Evolutionary conservation across 2,888 invertebrate genomes (phyloP).

Genomic region (Thysanoteuthis rhombus): DNA sequence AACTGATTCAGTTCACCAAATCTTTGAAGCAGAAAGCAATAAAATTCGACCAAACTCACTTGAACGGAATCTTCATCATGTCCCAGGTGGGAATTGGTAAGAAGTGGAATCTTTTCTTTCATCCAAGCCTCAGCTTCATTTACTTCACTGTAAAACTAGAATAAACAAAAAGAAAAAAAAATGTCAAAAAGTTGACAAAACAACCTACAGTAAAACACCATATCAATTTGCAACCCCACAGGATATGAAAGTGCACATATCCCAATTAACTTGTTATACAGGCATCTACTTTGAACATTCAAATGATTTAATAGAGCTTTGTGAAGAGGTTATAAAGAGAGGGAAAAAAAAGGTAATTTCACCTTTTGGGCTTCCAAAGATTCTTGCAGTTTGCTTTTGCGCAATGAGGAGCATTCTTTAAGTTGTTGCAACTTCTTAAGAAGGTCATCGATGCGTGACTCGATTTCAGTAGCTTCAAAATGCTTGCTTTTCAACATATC

Average conservation of each 20-base stretch:
- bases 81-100: constrained; percentile 78
- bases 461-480: constrained; percentile 82
- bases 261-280: no score
- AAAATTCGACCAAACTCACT: constrained; percentile 44
- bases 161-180: constrained; percentile 30
- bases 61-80: constrained; percentile 92
- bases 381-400: constrained; percentile 80
- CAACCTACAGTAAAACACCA: no score
- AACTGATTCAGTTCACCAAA: neutral
- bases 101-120: constrained; percentile 80
- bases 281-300: no score
- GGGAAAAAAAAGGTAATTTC: constrained; percentile 49
- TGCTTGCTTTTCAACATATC: constrained; percentile 86
- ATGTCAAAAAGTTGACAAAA: no score
- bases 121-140: constrained; percentile 94
- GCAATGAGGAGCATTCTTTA: constrained; percentile 71
- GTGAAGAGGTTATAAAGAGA: no score
- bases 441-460: constrained; percentile 76
- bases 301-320: no score
- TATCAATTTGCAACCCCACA: no score
- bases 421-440: constrained; percentile 78
- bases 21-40: neutral
- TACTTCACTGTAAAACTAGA: constrained; percentile 86
- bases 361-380: constrained; percentile 85
- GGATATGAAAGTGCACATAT: no score